phyloP scores from a whole-genome alignment of 2,888 invertebrate genomes.

The Diaphora mendica region DNA sequence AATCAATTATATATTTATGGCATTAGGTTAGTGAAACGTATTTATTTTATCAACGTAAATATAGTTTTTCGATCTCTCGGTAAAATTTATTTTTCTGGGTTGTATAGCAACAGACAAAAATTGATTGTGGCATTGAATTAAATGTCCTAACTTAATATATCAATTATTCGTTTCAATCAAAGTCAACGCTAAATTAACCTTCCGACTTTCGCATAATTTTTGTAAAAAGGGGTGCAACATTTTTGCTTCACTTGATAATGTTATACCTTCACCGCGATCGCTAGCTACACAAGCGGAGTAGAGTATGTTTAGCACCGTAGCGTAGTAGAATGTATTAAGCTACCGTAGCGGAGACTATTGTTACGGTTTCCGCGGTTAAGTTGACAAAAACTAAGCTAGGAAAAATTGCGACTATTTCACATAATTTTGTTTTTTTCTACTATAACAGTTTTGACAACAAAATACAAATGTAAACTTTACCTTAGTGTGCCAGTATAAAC shows the following conservation, averaged over 20 bases:
- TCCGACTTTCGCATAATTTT: too few relatives aligned
- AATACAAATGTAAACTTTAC: neutral
- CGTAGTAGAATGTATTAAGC: too few relatives aligned
- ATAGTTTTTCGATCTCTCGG: neutral
- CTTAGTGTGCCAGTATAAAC: neutral
- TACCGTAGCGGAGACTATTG: too few relatives aligned
- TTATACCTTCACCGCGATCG: too few relatives aligned
- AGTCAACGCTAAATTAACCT: too few relatives aligned
- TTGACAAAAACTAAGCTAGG: neutral
- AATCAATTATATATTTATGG: constrained; percentile 79
- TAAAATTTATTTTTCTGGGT: neutral
- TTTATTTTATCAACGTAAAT: neutral
- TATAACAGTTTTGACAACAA: neutral
- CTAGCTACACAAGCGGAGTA: too few relatives aligned
- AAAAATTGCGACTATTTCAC: neutral
- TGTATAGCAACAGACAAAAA: neutral
- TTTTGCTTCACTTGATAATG: too few relatives aligned
- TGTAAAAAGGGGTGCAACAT: too few relatives aligned
- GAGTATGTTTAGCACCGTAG: too few relatives aligned
- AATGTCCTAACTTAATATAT: neutral
- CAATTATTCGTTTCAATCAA: neutral
- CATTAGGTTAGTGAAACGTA: constrained; percentile 66
- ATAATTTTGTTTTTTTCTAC: neutral
- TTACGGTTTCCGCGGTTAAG: too few relatives aligned
- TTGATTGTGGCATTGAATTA: too few relatives aligned